A percentile compares a stretch with the other conserved stretches of the same genome.
These are phyloP conservation scores for Ornithoptera priamus DNA, from an alignment of 2,888 invertebrate genomes.

Conservation along the genomic window DNA sequence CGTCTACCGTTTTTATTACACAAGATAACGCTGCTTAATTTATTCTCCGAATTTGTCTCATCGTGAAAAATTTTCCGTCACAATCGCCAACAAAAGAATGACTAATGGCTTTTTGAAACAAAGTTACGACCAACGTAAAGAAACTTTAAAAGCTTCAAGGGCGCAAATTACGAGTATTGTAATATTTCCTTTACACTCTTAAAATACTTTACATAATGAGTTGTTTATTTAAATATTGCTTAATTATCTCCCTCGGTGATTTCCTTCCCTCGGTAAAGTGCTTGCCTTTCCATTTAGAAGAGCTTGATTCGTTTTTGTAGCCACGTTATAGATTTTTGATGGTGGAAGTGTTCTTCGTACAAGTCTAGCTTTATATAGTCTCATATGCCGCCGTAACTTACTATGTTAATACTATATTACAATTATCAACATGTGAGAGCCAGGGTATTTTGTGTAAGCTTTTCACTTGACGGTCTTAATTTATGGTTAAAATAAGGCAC, in stretches of 20 bases:
- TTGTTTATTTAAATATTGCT: neutral
- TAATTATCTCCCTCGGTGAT: neutral
- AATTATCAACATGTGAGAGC: too few relatives aligned
- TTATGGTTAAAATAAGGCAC: too few relatives aligned
- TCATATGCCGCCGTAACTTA: too few relatives aligned
- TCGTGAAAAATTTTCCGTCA: slow-evolving; percentile 73
- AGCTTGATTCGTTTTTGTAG: too few relatives aligned
- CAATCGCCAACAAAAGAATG: slow-evolving; percentile 77
- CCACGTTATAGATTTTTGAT: too few relatives aligned
- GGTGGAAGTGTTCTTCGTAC: too few relatives aligned
- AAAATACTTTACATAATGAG: neutral
- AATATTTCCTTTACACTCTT: slow-evolving; percentile 42
- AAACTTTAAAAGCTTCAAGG: slow-evolving; percentile 67
- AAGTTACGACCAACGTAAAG: slow-evolving; percentile 67
- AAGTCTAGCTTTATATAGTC: too few relatives aligned
- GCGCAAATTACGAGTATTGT: slow-evolving; percentile 53
- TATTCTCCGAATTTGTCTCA: slow-evolving; percentile 78
- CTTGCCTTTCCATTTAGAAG: too few relatives aligned
- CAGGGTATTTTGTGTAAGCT: too few relatives aligned
- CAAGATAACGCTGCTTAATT: slow-evolving; percentile 75
- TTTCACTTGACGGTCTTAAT: too few relatives aligned
- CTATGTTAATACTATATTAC: too few relatives aligned
- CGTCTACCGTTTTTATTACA: slow-evolving; percentile 57
- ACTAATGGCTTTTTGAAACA: slow-evolving; percentile 74
- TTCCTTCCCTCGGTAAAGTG: too few relatives aligned